Percentiles rank a stretch among this genome's conserved stretches.
Evolutionary conservation across 2,113 vertebrate species (phyloP).

Genomic region (Cyanoramphus novaezelandiae): DNA sequence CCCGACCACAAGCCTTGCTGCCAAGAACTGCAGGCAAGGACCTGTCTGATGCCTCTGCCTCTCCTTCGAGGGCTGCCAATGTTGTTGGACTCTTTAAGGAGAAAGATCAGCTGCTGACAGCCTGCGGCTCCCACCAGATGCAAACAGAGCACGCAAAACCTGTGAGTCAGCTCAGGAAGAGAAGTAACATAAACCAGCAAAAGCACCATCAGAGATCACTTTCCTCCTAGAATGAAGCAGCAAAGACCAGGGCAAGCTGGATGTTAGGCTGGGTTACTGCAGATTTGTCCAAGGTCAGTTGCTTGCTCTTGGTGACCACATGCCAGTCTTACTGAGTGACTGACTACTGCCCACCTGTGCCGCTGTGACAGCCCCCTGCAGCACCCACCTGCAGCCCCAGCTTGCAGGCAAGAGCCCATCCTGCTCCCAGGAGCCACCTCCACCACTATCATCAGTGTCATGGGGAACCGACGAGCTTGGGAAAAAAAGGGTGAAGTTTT

Average conservation of each 20-base stretch:
- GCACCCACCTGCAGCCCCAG: neutral
- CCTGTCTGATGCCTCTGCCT: neutral
- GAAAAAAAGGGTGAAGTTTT: neutral
- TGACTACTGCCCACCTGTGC: neutral
- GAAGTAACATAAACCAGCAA: neutral
- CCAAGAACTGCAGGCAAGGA: neutral
- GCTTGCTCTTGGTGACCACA: neutral
- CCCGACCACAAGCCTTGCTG: neutral
- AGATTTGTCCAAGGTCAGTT: neutral
- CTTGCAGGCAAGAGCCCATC: neutral
- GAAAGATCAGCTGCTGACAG: neutral
- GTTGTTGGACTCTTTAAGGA: neutral
- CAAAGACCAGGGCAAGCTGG: neutral
- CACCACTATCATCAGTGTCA: fast-evolving
- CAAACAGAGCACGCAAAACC: neutral
- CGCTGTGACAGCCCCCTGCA: neutral
- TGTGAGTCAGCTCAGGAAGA: neutral
- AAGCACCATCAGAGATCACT: neutral
- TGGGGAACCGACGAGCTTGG: neutral
- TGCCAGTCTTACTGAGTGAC: neutral
- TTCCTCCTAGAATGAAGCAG: neutral
- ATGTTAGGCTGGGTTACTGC: neutral
- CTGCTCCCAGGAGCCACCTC: fast-evolving
- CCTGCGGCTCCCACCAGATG: neutral
- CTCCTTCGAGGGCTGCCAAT: neutral